Conservation (phyloP, 2,797 vertebrate species). For the Takifugu ocellatus region DNA sequence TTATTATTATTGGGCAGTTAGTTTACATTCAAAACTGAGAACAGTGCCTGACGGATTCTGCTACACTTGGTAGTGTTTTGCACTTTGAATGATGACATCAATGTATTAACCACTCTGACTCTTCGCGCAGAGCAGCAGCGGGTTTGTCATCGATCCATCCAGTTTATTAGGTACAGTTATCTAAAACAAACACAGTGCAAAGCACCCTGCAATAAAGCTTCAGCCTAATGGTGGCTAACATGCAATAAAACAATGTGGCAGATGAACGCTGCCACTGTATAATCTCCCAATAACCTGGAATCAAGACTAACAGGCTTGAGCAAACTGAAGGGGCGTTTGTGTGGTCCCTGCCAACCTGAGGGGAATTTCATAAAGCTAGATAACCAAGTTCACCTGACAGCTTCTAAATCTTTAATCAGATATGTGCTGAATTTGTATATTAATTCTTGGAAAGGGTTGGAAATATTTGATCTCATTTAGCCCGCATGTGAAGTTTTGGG, state of each 20-base stretch:
- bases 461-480: background rate
- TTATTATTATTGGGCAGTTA: constrained; percentile 13
- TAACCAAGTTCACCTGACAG: background rate
- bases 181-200: background rate
- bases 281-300: background rate
- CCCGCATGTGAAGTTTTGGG: background rate
- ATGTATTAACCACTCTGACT: background rate
- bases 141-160: background rate
- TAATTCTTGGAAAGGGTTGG: background rate
- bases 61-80: background rate
- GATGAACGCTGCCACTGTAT: background rate
- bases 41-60: background rate
- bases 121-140: constrained; percentile 6
- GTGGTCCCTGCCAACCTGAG: background rate
- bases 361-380: constrained; percentile 1
- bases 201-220: background rate
- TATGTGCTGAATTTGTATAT: background rate
- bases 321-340: constrained; percentile 1
- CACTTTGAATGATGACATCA: background rate
- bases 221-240: background rate
- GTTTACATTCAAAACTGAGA: background rate
- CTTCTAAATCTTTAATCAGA: background rate
- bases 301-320: constrained; percentile 1
- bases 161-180: background rate
- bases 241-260: background rate